Evolutionary conservation across 2,797 vertebrate species (phyloP).

Genomic region (Buphagus erythrorhynchus): DNA sequence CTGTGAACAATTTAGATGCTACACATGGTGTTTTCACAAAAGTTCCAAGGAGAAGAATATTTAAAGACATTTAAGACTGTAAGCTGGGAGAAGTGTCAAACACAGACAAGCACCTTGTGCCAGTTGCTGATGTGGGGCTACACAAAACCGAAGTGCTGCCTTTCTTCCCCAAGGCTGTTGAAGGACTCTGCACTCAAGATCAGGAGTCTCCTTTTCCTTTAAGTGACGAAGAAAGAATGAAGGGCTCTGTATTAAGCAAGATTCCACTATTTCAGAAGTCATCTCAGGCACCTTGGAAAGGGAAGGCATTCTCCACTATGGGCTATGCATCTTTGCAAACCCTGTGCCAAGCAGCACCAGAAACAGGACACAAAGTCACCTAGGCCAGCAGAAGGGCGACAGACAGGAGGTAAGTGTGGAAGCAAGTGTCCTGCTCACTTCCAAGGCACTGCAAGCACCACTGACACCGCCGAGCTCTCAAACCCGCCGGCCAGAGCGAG

Average conservation of each 20-base stretch:
- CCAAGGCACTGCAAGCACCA: neutral
- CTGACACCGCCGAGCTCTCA: neutral
- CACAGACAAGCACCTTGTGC: neutral
- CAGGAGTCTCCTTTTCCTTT: neutral
- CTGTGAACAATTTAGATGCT: neutral
- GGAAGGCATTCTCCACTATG: fast-evolving
- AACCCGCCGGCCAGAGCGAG: fast-evolving
- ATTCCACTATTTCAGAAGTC: neutral
- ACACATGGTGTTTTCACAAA: fast-evolving
- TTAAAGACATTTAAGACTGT: neutral
- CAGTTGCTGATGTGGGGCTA: neutral
- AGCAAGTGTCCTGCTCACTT: neutral
- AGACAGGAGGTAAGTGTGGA: fast-evolving
- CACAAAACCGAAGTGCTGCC: neutral
- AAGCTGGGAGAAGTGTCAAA: neutral
- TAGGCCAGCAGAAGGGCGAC: neutral
- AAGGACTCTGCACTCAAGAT: neutral
- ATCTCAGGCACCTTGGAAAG: neutral
- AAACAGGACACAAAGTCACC: neutral
- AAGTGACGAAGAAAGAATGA: neutral
- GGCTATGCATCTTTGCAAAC: neutral
- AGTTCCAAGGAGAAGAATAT: neutral
- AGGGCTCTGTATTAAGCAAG: neutral
- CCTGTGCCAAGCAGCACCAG: neutral
- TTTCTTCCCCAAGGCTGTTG: neutral